Conservation (phyloP, 2,797 vertebrate species). For the Pelobates cultripes region DNA sequence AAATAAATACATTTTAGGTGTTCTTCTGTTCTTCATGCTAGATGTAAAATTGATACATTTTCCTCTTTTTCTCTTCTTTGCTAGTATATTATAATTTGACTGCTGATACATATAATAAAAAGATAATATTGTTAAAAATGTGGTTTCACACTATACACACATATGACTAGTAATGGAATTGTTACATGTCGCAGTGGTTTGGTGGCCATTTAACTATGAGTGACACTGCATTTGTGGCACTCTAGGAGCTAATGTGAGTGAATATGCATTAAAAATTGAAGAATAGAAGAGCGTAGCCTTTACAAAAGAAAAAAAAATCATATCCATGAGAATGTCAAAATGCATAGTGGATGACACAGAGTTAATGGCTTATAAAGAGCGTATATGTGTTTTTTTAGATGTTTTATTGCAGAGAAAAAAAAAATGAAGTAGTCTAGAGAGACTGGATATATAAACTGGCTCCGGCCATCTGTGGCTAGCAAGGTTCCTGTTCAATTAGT, state of each 20-base stretch:
- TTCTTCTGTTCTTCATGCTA: too few species aligned
- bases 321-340: constrained; percentile 66
- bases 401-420: constrained; percentile 79
- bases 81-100: too few species aligned
- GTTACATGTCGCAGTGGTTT: constrained; percentile 69
- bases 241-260: constrained; percentile 65
- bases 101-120: too few species aligned
- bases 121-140: constrained; percentile 56
- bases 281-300: constrained; percentile 71
- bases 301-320: constrained; percentile 69
- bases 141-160: constrained; percentile 70
- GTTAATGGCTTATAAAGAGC: constrained; percentile 79
- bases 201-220: constrained; percentile 74
- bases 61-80: too few species aligned
- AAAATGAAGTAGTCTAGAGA: constrained; percentile 79
- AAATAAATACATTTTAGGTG: too few species aligned
- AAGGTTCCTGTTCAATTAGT: constrained; percentile 87
- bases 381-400: constrained; percentile 83
- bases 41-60: too few species aligned
- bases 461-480: constrained; percentile 78
- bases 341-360: constrained; percentile 73
- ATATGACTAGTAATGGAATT: constrained; percentile 68
- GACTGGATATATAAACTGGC: constrained; percentile 82
- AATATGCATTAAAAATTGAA: constrained; percentile 83
- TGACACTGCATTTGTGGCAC: neutral